Base-by-base conservation (phyloP, 2,113 vertebrate genomes). In the Mionectes macconnelli region DNA sequence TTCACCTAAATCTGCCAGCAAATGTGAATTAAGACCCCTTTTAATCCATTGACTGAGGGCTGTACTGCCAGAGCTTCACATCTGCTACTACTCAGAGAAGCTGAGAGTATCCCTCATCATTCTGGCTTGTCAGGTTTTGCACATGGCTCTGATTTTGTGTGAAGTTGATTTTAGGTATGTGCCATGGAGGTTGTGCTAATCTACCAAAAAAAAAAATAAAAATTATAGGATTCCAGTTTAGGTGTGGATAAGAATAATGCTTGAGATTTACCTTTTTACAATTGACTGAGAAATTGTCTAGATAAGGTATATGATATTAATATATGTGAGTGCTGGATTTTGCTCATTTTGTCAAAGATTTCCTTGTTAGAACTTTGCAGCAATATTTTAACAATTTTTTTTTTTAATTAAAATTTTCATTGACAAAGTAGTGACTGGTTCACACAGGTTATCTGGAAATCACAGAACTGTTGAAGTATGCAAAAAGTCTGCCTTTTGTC, bases 41-140 rank as follows among this genome's bases (percentile, higher is more conserved):
- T 66, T 55, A 96, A 66, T 83, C 59, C 64, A 84, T 72, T 84
- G 30, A 40, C 73, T 91, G 87, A 60, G 74, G 70, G 31, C 37
- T 84, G n/a, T 60, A 27, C 47, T 69, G 76, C 62, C 40, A 79
- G 89, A 40, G 14, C 40, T 89, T 72, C 57, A 73, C 91, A 94
- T 92, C 87, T 96, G 91, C 80, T 95, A 57, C 33, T 60, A 91
- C 81, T 91, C 77, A 87, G 37, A 64, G 84, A 82, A 78, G 39
- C 90, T 55, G 75, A 82, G 79, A 53, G n/a, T 35, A 49, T 42
- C 39, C 52, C 33, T 86, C 64, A 78, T 77, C 69, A 39, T 88
- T 77, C 76, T 47, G 52, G 11, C 64, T 83, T 5, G 6, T 64
- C 39, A 63, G 60, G 27, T 81, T 92, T 86, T 88, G 42, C 80